Evolutionary conservation across 2,888 invertebrate genomes (phyloP), one percentile per base, ranked within the genome.

Genomic region (Epirrhoe tristata): DNA sequence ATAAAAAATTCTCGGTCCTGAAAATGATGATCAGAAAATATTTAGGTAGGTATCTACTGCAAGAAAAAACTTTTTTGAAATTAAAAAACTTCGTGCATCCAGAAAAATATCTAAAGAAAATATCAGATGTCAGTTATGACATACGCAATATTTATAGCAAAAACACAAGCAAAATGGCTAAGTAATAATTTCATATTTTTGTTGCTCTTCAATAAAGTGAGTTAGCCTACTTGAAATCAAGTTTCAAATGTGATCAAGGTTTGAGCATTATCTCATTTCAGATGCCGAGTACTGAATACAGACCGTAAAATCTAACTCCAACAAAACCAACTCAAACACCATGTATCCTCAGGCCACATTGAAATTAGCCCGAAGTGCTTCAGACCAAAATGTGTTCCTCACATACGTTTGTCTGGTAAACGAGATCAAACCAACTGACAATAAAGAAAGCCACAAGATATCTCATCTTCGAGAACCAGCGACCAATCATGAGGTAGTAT

Each of bases 331-430:
- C 57, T 61, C 62, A 17, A 61, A 65, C 5, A 58, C 48, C 67
- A 59, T 75, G 74, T 67, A 72, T 65, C 73, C 73, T 63, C 43
- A 67, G 43, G 63, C 69, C 58, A 78, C 71, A 1, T 81, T 85
- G 73, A 84, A 81, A 68, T 69, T 87, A 24, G 65, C 80, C 10
- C 83, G 77, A 67, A 91, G 89, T 66, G 82, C 79, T 14, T 90
- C 90, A 1, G 90, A 90, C 55, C 89, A 90, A 69, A 91, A 89
- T 67, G 79, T 86, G 12, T 85, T 77, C 63, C 81, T 84, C 52
- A 87, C 86, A 1, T 91, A 91, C 62, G 86, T 89, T 48, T 91
- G 91, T 73, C 82, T 88, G 51, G 72, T 90, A 48, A 84, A 87
- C 63, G 83, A 85, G 43, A 75, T 84, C 34, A 84, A 80, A 51